Evolutionary conservation across 2,797 vertebrate species (phyloP).

Genomic region (Microhierax caerulescens): DNA sequence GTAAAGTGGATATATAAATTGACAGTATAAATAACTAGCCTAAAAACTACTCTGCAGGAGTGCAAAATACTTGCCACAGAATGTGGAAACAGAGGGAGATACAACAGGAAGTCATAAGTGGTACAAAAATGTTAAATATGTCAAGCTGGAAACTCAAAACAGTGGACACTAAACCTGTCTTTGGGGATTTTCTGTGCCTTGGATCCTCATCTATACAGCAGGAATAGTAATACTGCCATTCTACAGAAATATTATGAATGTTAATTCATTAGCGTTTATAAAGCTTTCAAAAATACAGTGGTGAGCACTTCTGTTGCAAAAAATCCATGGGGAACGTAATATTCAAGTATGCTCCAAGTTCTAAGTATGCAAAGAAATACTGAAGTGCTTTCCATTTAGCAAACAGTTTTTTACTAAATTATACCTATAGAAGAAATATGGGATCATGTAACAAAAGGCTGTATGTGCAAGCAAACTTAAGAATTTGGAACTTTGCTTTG

Average conservation of each 20-base stretch:
- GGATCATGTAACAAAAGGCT: background rate
- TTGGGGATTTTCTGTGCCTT: background rate
- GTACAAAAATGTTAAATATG: background rate
- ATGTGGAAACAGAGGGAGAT: background rate
- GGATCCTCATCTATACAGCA: background rate
- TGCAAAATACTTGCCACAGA: background rate
- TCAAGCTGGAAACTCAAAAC: background rate
- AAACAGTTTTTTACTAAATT: background rate
- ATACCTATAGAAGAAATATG: background rate
- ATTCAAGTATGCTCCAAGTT: background rate
- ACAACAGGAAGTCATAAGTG: accelerated
- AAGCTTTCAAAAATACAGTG: constrained; percentile 7
- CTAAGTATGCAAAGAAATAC: background rate
- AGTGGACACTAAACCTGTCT: background rate
- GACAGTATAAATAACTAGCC: background rate
- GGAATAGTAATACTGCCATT: background rate
- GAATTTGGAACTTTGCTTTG: background rate
- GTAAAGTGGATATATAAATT: background rate
- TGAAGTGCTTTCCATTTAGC: background rate
- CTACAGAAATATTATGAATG: background rate
- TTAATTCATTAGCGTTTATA: background rate
- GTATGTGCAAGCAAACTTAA: background rate
- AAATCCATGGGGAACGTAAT: constrained; percentile 1
- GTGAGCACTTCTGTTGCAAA: background rate
- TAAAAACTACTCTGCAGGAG: background rate